Conservation (phyloP, 2,888 invertebrate species). For the Acrobasis consociella region DNA sequence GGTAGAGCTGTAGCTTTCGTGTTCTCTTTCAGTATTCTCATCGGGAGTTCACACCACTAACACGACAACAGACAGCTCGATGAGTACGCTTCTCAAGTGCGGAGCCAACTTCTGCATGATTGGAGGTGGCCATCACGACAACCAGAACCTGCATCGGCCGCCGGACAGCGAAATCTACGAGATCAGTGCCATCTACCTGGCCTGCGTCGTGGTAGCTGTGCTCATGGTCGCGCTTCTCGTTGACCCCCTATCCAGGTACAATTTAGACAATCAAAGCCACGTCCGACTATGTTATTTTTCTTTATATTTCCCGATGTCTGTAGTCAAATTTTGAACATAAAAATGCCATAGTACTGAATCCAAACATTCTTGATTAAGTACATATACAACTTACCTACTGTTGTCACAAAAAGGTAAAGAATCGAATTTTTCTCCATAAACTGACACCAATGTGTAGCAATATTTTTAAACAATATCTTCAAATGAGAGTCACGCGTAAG, state of each 20-base stretch:
- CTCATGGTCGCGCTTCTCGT: constrained; percentile 93
- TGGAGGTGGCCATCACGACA: constrained; percentile 84
- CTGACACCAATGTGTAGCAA: too few species aligned
- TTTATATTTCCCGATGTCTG: too few species aligned
- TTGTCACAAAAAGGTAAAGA: too few species aligned
- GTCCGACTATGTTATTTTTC: too few species aligned
- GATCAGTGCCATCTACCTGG: constrained; percentile 94
- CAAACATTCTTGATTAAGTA: too few species aligned
- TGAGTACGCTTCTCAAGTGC: constrained; percentile 83
- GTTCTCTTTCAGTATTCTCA: constrained; percentile 84
- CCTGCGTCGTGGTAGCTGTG: constrained; percentile 93
- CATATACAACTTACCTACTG: too few species aligned
- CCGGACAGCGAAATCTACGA: constrained; percentile 93
- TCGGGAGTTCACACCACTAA: constrained; percentile 87
- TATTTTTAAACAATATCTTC: background rate
- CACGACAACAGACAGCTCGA: constrained; percentile 63
- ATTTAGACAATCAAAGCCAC: constrained; percentile 9
- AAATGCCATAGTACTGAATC: too few species aligned
- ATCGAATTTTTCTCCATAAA: too few species aligned
- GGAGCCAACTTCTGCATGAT: constrained; percentile 93
- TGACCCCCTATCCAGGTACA: constrained; percentile 93
- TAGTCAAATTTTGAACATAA: too few species aligned
- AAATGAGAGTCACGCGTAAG: constrained; percentile 5
- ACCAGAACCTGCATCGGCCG: constrained; percentile 90
- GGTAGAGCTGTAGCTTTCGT: background rate